Evolutionary conservation across 2,113 vertebrate species (phyloP).

Genomic region (Aegotheles bennettii): DNA sequence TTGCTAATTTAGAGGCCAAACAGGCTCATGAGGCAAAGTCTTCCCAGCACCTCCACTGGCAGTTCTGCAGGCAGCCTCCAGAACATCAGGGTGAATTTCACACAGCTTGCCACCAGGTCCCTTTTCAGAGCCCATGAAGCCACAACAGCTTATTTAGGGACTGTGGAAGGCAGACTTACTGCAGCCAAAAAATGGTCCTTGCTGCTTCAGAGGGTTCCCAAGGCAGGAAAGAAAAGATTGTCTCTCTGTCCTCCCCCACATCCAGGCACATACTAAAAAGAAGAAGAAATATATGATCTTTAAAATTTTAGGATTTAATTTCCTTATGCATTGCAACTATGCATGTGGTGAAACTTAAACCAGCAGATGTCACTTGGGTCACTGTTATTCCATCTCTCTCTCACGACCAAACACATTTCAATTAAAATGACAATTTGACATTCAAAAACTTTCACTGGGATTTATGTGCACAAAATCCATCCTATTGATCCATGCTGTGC

Average conservation of each 20-base stretch:
- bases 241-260: neutral
- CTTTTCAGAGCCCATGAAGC: neutral
- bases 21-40: neutral
- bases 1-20: neutral
- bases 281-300: neutral
- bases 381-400: neutral
- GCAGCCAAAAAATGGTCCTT: neutral
- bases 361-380: neutral
- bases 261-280: neutral
- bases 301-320: neutral
- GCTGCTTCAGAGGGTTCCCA: neutral
- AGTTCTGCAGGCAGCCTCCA: neutral
- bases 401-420: neutral
- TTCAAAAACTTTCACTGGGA: neutral
- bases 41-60: neutral
- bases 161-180: neutral
- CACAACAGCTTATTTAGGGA: neutral
- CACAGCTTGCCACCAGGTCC: accelerated
- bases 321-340: neutral
- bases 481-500: neutral
- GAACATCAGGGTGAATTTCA: neutral
- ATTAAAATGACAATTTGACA: neutral
- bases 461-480: neutral
- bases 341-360: neutral
- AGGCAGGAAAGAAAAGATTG: neutral